Evolutionary conservation across 2,113 vertebrate genomes (phyloP).

Genomic region (Solea senegalensis): DNA sequence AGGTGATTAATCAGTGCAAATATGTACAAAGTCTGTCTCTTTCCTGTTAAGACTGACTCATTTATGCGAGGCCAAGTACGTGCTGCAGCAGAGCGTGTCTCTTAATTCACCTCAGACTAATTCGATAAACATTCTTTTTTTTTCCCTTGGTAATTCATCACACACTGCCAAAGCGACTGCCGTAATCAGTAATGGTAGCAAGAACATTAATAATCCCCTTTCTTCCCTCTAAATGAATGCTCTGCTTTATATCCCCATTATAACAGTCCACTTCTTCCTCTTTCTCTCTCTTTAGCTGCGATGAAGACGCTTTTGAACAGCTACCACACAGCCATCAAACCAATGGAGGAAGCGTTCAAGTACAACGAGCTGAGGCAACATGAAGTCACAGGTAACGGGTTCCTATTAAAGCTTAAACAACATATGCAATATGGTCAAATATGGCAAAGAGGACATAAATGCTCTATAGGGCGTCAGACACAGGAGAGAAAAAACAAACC

Average conservation of each 20-base stretch:
- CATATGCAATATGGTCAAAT: neutral
- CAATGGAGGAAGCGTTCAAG: slow-evolving; percentile 92
- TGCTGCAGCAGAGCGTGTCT: slow-evolving; percentile 6
- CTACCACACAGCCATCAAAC: slow-evolving; percentile 93
- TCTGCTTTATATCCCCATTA: neutral
- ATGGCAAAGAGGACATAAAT: neutral
- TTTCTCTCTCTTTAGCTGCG: slow-evolving; percentile 75
- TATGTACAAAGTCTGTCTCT: slow-evolving; percentile 47
- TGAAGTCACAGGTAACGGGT: slow-evolving; percentile 90
- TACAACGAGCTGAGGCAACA: slow-evolving; percentile 97
- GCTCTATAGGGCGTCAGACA: too few species aligned
- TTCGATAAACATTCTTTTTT: slow-evolving; percentile 39
- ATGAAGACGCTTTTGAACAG: slow-evolving; percentile 91
- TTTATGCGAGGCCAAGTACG: slow-evolving; percentile 7
- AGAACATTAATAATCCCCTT: slow-evolving; percentile 23
- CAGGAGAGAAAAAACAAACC: too few species aligned
- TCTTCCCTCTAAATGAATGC: slow-evolving; percentile 6
- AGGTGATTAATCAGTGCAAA: slow-evolving; percentile 65
- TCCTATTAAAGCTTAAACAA: neutral
- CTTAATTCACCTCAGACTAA: slow-evolving; percentile 40
- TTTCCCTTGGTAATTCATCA: slow-evolving; percentile 36
- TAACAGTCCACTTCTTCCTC: neutral
- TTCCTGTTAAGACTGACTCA: slow-evolving; percentile 35
- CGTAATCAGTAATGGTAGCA: slow-evolving; percentile 26
- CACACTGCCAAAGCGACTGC: slow-evolving; percentile 22